Conservation (phyloP, 2,797 vertebrate genomes). For the Pseudochirops corinnae region DNA sequence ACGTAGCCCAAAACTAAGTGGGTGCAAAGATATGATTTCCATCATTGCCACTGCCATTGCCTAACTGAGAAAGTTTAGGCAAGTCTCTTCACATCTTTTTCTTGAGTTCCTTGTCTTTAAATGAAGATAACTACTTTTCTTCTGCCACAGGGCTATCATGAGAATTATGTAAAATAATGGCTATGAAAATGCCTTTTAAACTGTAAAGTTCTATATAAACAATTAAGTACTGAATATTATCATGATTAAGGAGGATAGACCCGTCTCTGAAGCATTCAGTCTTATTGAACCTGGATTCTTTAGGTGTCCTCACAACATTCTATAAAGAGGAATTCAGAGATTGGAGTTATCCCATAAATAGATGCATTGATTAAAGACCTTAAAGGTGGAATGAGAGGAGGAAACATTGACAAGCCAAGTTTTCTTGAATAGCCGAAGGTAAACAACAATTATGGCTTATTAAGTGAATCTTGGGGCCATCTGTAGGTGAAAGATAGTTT, state of each 20-base stretch:
- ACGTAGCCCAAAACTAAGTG: background rate
- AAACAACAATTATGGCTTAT: conserved; percentile 75
- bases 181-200: background rate
- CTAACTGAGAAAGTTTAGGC: background rate
- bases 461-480: conserved; percentile 67
- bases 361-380: conserved; percentile 34
- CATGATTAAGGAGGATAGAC: background rate
- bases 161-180: background rate
- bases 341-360: conserved; percentile 59
- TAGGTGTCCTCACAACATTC: background rate
- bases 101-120: background rate
- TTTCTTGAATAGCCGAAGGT: conserved; percentile 67
- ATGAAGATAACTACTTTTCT: background rate
- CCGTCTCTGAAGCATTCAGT: background rate
- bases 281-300: background rate
- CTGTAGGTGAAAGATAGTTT: conserved; percentile 73
- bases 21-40: background rate
- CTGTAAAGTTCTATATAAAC: background rate
- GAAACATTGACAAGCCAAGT: conserved; percentile 62
- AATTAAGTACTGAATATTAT: background rate
- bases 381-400: background rate
- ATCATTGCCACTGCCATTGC: background rate
- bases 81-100: background rate
- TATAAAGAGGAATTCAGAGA: background rate
- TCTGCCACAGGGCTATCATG: background rate